These are phyloP conservation scores for Bergia sp. DNA, from an alignment of 92 coral and sea anemone genomes.

Conservation along the genomic window DNA sequence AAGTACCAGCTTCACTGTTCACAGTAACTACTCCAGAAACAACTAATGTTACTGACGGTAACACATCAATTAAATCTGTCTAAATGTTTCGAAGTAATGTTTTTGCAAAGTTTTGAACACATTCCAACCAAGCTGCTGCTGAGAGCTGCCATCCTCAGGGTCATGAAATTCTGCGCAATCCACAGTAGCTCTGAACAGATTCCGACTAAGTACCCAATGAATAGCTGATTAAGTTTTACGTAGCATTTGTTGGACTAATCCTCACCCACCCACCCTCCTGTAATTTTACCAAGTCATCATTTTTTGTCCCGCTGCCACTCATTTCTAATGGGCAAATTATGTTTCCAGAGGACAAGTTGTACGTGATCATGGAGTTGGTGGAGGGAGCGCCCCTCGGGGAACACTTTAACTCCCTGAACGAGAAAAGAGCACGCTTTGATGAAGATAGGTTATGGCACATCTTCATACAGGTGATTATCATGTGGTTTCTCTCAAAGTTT, in stretches of 20 bases:
- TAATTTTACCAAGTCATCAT: neutral
- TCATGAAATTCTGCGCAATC: neutral
- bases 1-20: conserved; percentile 42
- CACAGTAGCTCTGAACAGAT: neutral
- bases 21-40: neutral
- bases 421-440: conserved; percentile 81
- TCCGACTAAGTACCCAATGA: neutral
- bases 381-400: conserved; percentile 99
- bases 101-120: neutral
- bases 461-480: conserved; percentile 81
- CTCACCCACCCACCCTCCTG: neutral
- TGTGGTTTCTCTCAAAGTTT: neutral
- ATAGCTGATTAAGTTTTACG: no score
- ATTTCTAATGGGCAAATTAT: neutral
- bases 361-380: conserved; percentile 91
- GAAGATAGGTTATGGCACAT: conserved; percentile 98
- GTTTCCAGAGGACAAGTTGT: conserved; percentile 86
- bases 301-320: neutral
- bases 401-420: conserved; percentile 94
- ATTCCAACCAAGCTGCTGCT: neutral
- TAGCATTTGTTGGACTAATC: neutral
- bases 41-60: neutral
- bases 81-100: neutral
- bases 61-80: no score
- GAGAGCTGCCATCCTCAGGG: neutral